These are phyloP conservation scores for Mesodorylaimus sp. DNA, from an alignment of 2,888 invertebrate genomes.

Conservation along the genomic window DNA sequence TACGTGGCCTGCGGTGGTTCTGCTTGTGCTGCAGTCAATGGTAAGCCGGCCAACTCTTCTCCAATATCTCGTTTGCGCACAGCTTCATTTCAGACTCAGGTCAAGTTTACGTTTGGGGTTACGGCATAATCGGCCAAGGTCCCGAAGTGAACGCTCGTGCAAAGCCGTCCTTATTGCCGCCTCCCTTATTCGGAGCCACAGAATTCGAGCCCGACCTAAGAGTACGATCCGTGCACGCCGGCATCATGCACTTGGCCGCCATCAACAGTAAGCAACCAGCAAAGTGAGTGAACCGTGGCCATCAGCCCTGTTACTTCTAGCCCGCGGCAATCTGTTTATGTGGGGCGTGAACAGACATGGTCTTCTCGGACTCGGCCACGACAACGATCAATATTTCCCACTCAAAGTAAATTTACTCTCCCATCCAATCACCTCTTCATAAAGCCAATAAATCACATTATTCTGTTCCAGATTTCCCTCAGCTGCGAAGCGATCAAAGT, in stretches of 20 bases:
- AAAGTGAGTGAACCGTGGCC: not conserved
- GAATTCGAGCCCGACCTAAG: slow-evolving; percentile 52
- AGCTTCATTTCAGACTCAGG: slow-evolving; percentile 32
- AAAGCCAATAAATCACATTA: no score
- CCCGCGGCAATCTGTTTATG: slow-evolving; percentile 58
- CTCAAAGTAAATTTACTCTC: slow-evolving; percentile 51
- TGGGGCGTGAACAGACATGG: slow-evolving; percentile 77
- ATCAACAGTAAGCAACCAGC: slow-evolving; percentile 41
- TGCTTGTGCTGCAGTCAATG: slow-evolving; percentile 61
- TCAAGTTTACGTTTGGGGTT: slow-evolving; percentile 79
- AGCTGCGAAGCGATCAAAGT: no score
- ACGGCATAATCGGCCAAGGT: slow-evolving; percentile 70
- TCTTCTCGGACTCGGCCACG: slow-evolving; percentile 60
- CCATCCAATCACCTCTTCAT: no score
- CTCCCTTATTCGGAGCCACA: slow-evolving; percentile 63
- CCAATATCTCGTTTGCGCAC: not conserved
- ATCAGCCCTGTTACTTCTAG: not conserved
- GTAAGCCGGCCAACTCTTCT: not conserved
- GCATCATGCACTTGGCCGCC: slow-evolving; percentile 58
- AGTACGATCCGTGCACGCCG: slow-evolving; percentile 49
- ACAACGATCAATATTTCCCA: slow-evolving; percentile 68
- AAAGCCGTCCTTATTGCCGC: slow-evolving; percentile 53
- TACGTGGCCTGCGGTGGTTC: slow-evolving; percentile 70
- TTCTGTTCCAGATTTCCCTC: no score
- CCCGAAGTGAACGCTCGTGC: slow-evolving; percentile 50